phyloP scores from a whole-genome alignment of 2,797 vertebrate species.

The Pipistrellus nathusii region DNA sequence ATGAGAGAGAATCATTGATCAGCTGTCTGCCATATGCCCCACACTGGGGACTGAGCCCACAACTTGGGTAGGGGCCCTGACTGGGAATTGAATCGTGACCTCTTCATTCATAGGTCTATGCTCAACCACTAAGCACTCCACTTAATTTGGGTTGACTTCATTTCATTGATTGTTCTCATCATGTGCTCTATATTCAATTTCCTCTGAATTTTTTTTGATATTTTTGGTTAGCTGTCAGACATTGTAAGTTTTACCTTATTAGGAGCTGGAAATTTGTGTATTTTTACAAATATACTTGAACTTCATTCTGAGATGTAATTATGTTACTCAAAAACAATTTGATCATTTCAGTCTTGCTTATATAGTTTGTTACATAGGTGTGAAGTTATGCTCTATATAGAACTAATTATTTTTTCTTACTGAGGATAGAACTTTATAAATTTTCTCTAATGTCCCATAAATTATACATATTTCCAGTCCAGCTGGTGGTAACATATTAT shows the following conservation, averaged over 20 bases:
- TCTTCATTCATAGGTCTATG: no score
- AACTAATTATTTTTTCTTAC: not conserved
- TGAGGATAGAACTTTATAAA: not conserved
- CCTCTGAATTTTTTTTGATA: not conserved
- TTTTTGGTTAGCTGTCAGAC: not conserved
- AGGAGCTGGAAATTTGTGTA: not conserved
- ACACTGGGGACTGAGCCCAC: no score
- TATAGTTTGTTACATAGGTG: not conserved
- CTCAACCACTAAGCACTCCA: not conserved
- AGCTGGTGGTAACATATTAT: not conserved
- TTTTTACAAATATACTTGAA: not conserved
- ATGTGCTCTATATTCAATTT: not conserved
- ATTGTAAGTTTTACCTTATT: not conserved
- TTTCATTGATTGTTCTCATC: not conserved
- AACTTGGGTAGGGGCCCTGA: no score
- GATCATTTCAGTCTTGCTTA: not conserved
- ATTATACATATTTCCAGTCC: not conserved
- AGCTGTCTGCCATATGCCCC: no score
- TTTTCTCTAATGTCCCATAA: not conserved
- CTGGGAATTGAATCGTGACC: no score
- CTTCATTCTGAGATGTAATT: not conserved
- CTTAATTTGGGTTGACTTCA: not conserved
- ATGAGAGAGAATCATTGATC: no score
- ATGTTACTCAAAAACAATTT: not conserved
- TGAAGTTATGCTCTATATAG: not conserved